These are phyloP conservation scores for Drosophila azteca DNA, from an alignment of 1,140 invertebrate species.

Conservation along the genomic window DNA sequence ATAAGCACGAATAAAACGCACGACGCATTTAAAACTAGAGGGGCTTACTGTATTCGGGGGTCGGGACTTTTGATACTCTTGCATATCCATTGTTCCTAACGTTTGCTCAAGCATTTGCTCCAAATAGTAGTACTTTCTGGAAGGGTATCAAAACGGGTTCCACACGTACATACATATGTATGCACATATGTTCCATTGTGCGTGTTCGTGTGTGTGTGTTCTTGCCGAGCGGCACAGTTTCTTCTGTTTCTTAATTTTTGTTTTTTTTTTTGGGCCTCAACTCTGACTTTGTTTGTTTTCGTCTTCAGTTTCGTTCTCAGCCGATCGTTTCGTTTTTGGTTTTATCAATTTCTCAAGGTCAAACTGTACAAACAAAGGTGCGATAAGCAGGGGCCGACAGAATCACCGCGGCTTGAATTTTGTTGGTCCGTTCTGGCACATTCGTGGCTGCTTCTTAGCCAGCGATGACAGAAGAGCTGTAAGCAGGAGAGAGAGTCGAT, in stretches of 20 bases:
- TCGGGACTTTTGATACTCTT: no score
- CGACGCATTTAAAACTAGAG: slow-evolving; percentile 60
- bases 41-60: no score
- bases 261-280: slow-evolving; percentile 13
- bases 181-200: not conserved
- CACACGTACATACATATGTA: slow-evolving; percentile 22
- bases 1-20: slow-evolving; percentile 61
- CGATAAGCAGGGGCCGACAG: slow-evolving; percentile 20
- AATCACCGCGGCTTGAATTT: slow-evolving; percentile 20
- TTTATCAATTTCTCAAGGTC: slow-evolving; percentile 43
- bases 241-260: not conserved
- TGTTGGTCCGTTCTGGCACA: slow-evolving; percentile 39
- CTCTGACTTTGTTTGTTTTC: slow-evolving; percentile 22
- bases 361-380: slow-evolving; percentile 16
- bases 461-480: not conserved
- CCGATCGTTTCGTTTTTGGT: slow-evolving; percentile 14
- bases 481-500: slow-evolving; percentile 10
- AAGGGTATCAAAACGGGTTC: slow-evolving; percentile 55
- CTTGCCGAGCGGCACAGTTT: not conserved
- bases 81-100: no score
- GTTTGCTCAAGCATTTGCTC: no score
- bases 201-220: slow-evolving; percentile 3
- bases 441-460: slow-evolving; percentile 8
- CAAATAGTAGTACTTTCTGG: no score
- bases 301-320: not conserved